phyloP scores from a whole-genome alignment of 2,113 vertebrate genomes.

The Ondatra zibethicus region DNA sequence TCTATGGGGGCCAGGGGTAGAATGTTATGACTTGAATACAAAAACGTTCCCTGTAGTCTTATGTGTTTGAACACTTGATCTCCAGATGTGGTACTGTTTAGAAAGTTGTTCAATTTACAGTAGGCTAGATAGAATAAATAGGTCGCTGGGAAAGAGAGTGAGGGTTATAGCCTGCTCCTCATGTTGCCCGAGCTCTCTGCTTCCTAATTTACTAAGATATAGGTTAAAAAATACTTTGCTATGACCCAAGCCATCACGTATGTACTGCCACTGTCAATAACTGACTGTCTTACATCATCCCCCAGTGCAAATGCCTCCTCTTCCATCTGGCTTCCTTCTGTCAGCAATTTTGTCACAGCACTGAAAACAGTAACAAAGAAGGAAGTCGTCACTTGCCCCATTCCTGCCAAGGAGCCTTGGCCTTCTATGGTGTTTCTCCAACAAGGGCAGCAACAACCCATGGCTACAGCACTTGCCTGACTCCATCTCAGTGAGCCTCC shows the following conservation, averaged over 20 bases:
- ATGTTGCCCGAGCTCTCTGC: background rate
- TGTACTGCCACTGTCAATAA: background rate
- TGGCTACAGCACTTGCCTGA: too few relatives aligned
- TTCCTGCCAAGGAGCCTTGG: rapidly evolving
- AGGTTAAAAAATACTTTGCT: background rate
- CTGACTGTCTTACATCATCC: too few relatives aligned
- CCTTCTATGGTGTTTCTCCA: background rate
- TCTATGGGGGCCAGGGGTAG: background rate
- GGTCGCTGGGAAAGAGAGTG: background rate
- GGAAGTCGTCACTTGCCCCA: too few relatives aligned
- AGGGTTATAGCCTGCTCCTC: background rate
- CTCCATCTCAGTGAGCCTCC: background rate
- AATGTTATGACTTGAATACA: background rate
- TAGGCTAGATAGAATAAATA: background rate
- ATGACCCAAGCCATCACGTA: background rate
- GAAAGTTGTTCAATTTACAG: background rate
- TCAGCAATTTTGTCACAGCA: background rate
- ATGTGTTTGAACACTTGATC: background rate
- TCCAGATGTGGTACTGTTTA: background rate
- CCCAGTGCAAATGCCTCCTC: background rate
- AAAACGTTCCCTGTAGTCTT: background rate
- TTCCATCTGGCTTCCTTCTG: background rate
- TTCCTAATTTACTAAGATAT: background rate
- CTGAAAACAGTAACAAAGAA: background rate
- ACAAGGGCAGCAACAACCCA: background rate